Base-by-base conservation (phyloP, 2,113 vertebrate genomes). In the Muntiacus reevesi region DNA sequence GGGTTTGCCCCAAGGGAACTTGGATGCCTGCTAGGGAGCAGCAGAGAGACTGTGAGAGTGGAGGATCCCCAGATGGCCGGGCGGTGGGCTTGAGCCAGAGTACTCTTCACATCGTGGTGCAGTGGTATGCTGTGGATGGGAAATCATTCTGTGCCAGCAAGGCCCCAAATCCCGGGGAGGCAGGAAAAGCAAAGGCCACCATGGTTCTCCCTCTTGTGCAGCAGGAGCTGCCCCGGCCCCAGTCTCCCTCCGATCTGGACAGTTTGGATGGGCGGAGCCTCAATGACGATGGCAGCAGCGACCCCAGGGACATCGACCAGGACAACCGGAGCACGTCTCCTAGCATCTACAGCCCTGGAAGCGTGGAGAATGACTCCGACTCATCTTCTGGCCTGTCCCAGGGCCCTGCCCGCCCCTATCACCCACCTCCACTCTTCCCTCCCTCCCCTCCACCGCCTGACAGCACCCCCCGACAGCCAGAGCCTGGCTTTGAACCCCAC, bases 291-390 rank as follows among this genome's bases (percentile, higher is more conserved):
- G 99, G 99, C 96, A 99, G 99, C 98, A 99, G 99, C 71, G 99
- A 99, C 96, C 99, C 99, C 50, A 98, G 99, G 89, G 99, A 99
- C 94, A 99, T 99, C 92, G 99, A 99, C 99, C 99, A 99, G 99
- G 99, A 99, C 97, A 99, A 99, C 99, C 99, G 99, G 89, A 99
- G 99, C 99, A 99, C 99, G 8, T 99, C 99, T 0, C 99, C 99
- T 43, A 99, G 99, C 52, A 99, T 99, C 97, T 99, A 99, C 97
- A 99, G 99, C 93, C 99, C 99, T 4, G 99, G 99, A 50, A 99
- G 99, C 2, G 98, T 99, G 98, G 99, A 99, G 98, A 99, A 99
- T 78, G 99, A 99, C 96, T 99, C 99, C 0, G 99, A 99, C 96
- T 99, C 99, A 0, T 99, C 99, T 82, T 99, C 99, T 0, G 99